Base-by-base conservation (phyloP, 1,140 invertebrate genomes). In the Monomorium pharaonis region DNA sequence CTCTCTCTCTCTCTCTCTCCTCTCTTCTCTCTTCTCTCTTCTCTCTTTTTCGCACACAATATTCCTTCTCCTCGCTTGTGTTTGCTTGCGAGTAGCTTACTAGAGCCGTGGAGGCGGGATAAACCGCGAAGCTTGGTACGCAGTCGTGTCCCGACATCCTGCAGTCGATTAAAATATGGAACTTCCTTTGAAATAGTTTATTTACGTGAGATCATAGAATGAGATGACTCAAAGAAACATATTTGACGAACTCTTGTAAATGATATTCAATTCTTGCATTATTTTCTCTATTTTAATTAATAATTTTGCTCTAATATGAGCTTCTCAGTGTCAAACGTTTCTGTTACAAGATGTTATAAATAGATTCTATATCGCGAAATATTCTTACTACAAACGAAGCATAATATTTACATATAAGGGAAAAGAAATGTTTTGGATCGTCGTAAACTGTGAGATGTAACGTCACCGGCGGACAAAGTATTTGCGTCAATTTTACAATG, bases 351-450 rank as follows among this genome's bases (percentile, higher is more conserved):
- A 76, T 42, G 44, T 24, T 75, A 18, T 42, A 1, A 5, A 54
- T 30, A 37, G 30, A 33, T 10, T 27, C 24, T 24, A 24, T 3
- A 24, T 3, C n/a, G 7, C n/a, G 7, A 24, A 63, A 65, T 49
- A 51, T 49, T 30, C 18, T 62, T 21, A 33, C 44, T 63, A 77
- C 14, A 12, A 67, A 51, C 27, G 10, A 21, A 49, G 7, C 60
- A 78, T 78, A 78, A 78, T 78, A 78, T 78, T 78, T 78, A 78
- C 76, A 24, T 67, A 51, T n/a, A 18, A 78, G 16, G 14, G 44
- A 4, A 37, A 30, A 63, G 24, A 62, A 21, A 67, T 78, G 30
- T 78, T 78, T 49, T 37, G 76, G 30, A 1, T 65, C 37, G 12
- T 51, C 30, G 7, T 30, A 63, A 63, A 16, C 24, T 2, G 18